Base-by-base conservation (phyloP, 2,797 vertebrate genomes). In the Fundulus diaphanus region DNA sequence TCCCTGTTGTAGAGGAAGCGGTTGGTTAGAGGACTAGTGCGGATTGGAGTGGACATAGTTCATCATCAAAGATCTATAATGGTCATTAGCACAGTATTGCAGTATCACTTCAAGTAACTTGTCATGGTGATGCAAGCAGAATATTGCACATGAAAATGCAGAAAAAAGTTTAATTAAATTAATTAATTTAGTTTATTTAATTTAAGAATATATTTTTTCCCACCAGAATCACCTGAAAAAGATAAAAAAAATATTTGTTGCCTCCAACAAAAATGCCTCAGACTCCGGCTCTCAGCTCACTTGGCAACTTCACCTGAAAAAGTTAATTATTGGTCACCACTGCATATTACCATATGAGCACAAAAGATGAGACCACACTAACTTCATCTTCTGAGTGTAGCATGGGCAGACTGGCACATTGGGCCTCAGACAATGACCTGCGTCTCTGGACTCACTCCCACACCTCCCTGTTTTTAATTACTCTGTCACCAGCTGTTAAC, bases 381-480 rank as follows among this genome's bases (percentile, higher is more conserved):
- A 89, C 85, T 87, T 91, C 87, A 89, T 89, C 74, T 73, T 82
- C 49, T 31, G 80, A 83, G 82, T 63, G 67, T 31, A 80, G 74
- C 72, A 67, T 12, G 48, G 61, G 72, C 73, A 37, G 84, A 87
- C 80, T 61, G 61, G 69, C 84, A 83, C 86, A 89, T 84, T 90
- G 88, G 85, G 79, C 77, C 76, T 87, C 76, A 84, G 89, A 92
- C 89, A 92, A 90, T 91, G 85, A 79, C 8, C 68, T 63, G 74
- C 79, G 85, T 87, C 84, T 87, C 78, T 74, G 87, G 89, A 90
- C 89, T 88, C 78, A 87, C 88, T 89, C 77, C 77, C 54, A 77
- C 83, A 85, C 80, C 78, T 88, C 87, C 73, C 78, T 82, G 52
- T 79, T 84, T 90, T 88, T 92, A 88, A 91, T 91, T 91, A 91